phyloP scores from a whole-genome alignment of 2,113 vertebrate species.

The Gulo gulo region DNA sequence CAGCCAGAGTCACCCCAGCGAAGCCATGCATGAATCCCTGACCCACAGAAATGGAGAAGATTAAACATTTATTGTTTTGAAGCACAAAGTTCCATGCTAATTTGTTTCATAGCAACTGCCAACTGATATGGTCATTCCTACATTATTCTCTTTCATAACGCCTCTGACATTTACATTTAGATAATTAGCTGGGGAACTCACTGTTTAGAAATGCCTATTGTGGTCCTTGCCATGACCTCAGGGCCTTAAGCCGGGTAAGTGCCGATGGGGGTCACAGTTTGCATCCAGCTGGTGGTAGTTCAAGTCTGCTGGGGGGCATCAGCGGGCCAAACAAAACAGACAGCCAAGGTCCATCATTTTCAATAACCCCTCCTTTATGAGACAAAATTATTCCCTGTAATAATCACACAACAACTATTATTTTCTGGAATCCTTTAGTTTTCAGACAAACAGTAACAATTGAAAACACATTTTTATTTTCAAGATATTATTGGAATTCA shows the following conservation, averaged over 20 bases:
- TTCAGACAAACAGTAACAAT: background rate
- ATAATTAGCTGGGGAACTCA: background rate
- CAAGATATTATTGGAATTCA: background rate
- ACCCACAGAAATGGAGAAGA: background rate
- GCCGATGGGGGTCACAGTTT: fast-evolving
- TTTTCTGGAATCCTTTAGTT: background rate
- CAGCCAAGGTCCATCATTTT: background rate
- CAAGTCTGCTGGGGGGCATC: fast-evolving
- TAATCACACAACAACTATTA: background rate
- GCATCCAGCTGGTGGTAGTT: fast-evolving
- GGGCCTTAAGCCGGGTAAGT: background rate
- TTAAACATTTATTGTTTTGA: background rate
- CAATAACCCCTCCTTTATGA: background rate
- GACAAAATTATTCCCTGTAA: background rate
- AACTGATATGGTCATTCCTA: background rate
- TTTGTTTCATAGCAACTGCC: background rate
- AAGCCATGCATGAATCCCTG: background rate
- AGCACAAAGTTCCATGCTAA: background rate
- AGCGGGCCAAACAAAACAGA: background rate
- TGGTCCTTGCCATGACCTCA: background rate
- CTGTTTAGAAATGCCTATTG: background rate
- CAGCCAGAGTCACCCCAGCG: too few species aligned
- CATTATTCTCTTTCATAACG: background rate
- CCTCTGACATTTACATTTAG: background rate
- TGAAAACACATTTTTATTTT: background rate